Percentiles rank a stretch among this genome's conserved stretches.
Conservation (phyloP, 2,113 vertebrate genomes). For the Vimba vimba region DNA sequence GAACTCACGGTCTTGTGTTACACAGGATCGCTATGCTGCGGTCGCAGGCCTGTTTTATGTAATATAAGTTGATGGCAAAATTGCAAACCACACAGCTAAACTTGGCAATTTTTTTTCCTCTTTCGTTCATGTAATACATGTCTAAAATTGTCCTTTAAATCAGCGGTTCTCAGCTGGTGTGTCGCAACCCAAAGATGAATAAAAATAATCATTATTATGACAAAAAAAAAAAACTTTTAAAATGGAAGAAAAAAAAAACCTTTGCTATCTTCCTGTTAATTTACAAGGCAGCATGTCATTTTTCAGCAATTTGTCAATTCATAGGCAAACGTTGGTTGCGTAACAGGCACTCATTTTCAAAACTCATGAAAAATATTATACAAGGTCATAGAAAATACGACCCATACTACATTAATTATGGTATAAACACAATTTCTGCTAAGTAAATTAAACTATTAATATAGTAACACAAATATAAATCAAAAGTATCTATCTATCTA, state of each 20-base stretch:
- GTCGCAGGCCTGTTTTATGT: slow-evolving; percentile 54
- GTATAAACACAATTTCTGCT: not conserved
- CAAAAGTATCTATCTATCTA: too few relatives aligned
- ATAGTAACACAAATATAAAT: too few relatives aligned
- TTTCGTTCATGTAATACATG: slow-evolving; percentile 29
- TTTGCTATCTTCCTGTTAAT: not conserved
- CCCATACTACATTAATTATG: not conserved
- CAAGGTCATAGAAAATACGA: not conserved
- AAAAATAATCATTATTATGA: slow-evolving; percentile 10
- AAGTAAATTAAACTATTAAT: too few relatives aligned
- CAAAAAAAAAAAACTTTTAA: not conserved
- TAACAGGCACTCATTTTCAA: not conserved
- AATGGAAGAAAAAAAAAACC: not conserved
- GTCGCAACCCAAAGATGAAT: not conserved
- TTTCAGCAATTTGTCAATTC: not conserved
- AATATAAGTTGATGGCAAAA: slow-evolving; percentile 69
- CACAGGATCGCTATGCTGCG: slow-evolving; percentile 52
- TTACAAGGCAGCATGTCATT: not conserved
- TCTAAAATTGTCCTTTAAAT: slow-evolving; percentile 26
- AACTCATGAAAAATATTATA: not conserved
- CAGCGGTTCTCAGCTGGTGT: not conserved
- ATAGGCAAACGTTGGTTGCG: not conserved
- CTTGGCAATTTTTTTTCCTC: not conserved
- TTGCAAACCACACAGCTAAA: slow-evolving; percentile 54
- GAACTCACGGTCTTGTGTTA: slow-evolving; percentile 55